phyloP scores from a whole-genome alignment of 2,797 vertebrate species.

The Aulostomus chinensis region DNA sequence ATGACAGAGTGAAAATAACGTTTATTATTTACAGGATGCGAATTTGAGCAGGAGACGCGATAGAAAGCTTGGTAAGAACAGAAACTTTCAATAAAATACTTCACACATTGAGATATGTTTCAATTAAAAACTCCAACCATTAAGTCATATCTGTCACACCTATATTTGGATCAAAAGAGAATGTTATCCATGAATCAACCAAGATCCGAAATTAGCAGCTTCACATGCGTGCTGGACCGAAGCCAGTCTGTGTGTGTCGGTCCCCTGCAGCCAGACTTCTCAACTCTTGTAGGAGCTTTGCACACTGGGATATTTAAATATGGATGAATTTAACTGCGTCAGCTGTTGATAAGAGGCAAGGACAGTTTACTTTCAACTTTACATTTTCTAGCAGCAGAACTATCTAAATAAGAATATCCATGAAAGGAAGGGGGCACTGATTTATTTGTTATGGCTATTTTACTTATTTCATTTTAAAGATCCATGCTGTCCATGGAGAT shows the following conservation, averaged over 20 bases:
- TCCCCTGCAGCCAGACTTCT: slow-evolving; percentile 11
- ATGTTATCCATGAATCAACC: slow-evolving; percentile 1
- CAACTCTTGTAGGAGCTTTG: slow-evolving; percentile 14
- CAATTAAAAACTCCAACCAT: no score
- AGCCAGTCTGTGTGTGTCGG: slow-evolving; percentile 36
- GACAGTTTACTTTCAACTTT: slow-evolving; percentile 6
- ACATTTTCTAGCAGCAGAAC: background rate
- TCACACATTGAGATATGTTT: no score
- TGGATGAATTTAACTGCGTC: slow-evolving; percentile 8
- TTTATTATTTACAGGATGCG: no score
- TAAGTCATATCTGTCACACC: background rate
- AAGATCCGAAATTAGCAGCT: slow-evolving; percentile 22
- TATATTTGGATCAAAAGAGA: slow-evolving; percentile 18
- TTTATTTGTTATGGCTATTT: no score
- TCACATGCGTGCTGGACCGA: slow-evolving; percentile 9
- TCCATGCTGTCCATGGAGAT: no score
- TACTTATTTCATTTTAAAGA: no score
- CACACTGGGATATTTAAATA: slow-evolving; percentile 26
- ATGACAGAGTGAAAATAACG: no score
- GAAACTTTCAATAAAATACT: slow-evolving; percentile 18
- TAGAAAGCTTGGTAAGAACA: background rate
- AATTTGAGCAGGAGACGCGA: background rate
- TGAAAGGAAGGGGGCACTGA: no score
- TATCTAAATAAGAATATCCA: no score
- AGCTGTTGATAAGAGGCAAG: background rate